Evolutionary conservation across 2,113 vertebrate species (phyloP).

Genomic region (Epinephelus fuscoguttatus): DNA sequence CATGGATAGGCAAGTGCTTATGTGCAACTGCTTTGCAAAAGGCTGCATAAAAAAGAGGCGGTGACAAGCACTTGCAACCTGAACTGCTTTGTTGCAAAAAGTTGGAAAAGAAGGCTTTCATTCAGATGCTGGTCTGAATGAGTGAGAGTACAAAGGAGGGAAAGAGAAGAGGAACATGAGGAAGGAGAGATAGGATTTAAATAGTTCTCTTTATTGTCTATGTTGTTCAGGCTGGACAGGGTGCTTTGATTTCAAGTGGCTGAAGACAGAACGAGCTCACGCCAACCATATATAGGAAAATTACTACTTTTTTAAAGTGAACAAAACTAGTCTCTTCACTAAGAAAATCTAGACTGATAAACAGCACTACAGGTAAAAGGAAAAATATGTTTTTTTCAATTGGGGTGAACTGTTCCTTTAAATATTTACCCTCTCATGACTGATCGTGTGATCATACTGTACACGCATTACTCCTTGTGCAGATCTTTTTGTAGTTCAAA

Average conservation of each 20-base stretch:
- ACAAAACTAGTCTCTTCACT: not conserved
- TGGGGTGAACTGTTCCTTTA: too few species aligned
- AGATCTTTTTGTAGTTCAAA: not conserved
- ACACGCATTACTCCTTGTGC: not conserved
- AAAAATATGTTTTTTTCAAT: too few species aligned
- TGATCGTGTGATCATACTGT: not conserved
- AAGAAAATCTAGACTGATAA: not conserved
- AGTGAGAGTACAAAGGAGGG: slow-evolving; percentile 24
- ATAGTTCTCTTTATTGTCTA: slow-evolving; percentile 14
- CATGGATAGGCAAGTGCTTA: not conserved
- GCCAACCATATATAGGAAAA: not conserved
- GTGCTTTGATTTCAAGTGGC: not conserved
- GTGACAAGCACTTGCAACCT: slow-evolving; percentile 5
- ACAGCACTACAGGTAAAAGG: too few species aligned
- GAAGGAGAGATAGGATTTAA: slow-evolving; percentile 12
- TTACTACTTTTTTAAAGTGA: slow-evolving; percentile 3
- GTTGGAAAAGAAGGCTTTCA: not conserved
- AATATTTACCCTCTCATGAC: not conserved
- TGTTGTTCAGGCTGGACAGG: not conserved
- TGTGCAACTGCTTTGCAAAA: slow-evolving; percentile 2
- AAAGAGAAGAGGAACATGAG: not conserved
- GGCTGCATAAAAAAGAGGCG: not conserved
- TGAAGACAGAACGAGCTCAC: not conserved
- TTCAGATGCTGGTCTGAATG: slow-evolving; percentile 30
- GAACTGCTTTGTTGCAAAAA: slow-evolving; percentile 35